phyloP scores from a whole-genome alignment of 2,888 invertebrate species.

The Cantharis lateralis region DNA sequence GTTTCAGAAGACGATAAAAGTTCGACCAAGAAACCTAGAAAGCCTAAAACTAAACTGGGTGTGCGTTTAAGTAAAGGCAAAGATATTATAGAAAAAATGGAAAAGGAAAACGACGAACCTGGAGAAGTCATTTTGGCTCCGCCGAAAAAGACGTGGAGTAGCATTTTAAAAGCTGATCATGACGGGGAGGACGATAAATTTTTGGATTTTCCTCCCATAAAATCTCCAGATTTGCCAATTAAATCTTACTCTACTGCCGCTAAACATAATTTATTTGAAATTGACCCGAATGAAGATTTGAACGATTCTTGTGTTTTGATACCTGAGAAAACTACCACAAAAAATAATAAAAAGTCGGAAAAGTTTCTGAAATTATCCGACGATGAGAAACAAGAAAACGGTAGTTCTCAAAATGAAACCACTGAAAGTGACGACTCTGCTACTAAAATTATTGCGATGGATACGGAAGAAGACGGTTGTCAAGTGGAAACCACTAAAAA shows the following conservation, averaged over 20 bases:
- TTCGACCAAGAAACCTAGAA: slow-evolving; percentile 46
- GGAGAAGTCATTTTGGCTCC: slow-evolving; percentile 38
- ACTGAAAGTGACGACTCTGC: slow-evolving; percentile 63
- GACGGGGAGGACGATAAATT: not conserved
- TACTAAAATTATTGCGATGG: slow-evolving; percentile 52
- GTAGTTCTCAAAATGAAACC: slow-evolving; percentile 60
- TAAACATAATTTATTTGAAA: slow-evolving; percentile 23
- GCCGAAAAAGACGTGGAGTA: slow-evolving; percentile 60
- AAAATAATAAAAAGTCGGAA: slow-evolving; percentile 55
- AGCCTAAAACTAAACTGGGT: slow-evolving; percentile 54
- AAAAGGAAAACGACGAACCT: slow-evolving; percentile 26
- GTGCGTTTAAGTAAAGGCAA: slow-evolving; percentile 45
- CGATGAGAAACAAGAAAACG: slow-evolving; percentile 61
- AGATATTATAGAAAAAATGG: slow-evolving; percentile 14
- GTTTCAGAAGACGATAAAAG: slow-evolving; percentile 39
- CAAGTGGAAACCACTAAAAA: slow-evolving; percentile 49
- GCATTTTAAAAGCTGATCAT: slow-evolving; percentile 6
- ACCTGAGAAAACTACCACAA: slow-evolving; percentile 36
- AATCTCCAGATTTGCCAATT: slow-evolving; percentile 10
- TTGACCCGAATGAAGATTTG: slow-evolving; percentile 21
- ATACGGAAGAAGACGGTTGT: slow-evolving; percentile 44
- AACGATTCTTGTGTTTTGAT: slow-evolving; percentile 15
- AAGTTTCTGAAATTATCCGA: slow-evolving; percentile 56
- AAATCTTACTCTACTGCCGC: slow-evolving; percentile 26
- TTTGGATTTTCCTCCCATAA: not conserved